Evolutionary conservation across 2,113 vertebrate genomes (phyloP).

Genomic region (Azemiops feae): DNA sequence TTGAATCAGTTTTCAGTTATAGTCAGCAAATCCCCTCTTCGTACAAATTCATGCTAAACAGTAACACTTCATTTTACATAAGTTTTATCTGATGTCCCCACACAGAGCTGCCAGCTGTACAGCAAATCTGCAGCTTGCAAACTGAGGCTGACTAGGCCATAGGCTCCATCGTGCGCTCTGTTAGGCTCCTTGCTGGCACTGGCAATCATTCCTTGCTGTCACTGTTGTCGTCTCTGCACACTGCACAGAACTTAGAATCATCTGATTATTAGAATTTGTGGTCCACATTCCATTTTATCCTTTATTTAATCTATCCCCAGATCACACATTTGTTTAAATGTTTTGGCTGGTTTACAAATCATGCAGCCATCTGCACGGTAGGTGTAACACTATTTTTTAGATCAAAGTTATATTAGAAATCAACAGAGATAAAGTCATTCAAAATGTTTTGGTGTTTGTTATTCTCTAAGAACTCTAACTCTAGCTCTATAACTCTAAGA

Average conservation of each 20-base stretch:
- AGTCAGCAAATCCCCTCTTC: conserved; percentile 75
- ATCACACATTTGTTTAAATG: conserved; percentile 90
- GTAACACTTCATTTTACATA: conserved; percentile 82
- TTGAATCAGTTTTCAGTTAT: conserved; percentile 76
- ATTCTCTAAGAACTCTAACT: conserved; percentile 68
- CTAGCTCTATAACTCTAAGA: conserved; percentile 75
- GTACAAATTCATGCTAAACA: conserved; percentile 82
- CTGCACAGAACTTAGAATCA: conserved; percentile 77
- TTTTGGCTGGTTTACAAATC: conserved; percentile 85
- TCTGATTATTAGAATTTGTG: conserved; percentile 82
- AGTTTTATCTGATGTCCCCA: conserved; percentile 88
- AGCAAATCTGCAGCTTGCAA: conserved; percentile 90
- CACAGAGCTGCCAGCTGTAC: conserved; percentile 96
- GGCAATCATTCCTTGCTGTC: conserved; percentile 77
- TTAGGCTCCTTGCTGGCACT: conserved; percentile 82
- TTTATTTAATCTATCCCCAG: conserved; percentile 80
- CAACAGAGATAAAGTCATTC: conserved; percentile 83
- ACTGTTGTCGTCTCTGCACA: conserved; percentile 67
- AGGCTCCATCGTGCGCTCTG: conserved; percentile 88
- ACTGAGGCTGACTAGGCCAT: conserved; percentile 88
- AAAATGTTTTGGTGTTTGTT: conserved; percentile 85
- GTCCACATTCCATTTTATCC: conserved; percentile 79
- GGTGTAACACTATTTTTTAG: conserved; percentile 79
- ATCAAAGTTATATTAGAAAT: conserved; percentile 83
- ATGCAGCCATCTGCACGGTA: conserved; percentile 82